Percentiles rank a stretch among this genome's conserved stretches.
These are phyloP conservation scores for Zoanthus gigantus DNA, from an alignment of 92 coral and sea anemone genomes.

Conservation along the genomic window DNA sequence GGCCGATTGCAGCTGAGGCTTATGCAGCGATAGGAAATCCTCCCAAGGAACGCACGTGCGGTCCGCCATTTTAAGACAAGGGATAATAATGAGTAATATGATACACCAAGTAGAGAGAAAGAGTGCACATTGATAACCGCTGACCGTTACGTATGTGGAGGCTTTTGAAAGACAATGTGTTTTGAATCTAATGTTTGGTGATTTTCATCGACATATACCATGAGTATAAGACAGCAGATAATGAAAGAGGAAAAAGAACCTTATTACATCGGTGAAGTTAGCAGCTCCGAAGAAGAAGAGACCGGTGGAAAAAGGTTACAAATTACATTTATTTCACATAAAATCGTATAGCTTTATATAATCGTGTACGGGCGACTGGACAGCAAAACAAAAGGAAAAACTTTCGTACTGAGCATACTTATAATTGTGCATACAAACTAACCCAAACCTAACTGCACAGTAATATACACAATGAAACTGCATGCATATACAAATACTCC, in stretches of 20 bases:
- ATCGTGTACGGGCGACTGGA: too few species aligned
- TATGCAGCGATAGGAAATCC: slow-evolving; percentile 75
- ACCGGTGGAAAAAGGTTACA: slow-evolving; percentile 67
- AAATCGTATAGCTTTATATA: too few species aligned
- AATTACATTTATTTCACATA: too few species aligned
- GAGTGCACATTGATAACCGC: not conserved
- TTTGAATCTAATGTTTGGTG: too few species aligned
- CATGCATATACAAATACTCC: too few species aligned
- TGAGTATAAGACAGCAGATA: slow-evolving; percentile 56
- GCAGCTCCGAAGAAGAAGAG: slow-evolving; percentile 87
- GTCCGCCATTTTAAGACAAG: slow-evolving; percentile 59
- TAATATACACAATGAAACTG: too few species aligned
- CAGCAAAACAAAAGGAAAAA: too few species aligned
- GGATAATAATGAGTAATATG: too few species aligned
- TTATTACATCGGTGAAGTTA: slow-evolving; percentile 73
- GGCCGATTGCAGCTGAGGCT: slow-evolving; percentile 79
- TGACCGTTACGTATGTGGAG: not conserved
- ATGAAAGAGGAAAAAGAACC: slow-evolving; percentile 69
- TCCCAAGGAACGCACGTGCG: slow-evolving; percentile 83
- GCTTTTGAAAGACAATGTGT: not conserved
- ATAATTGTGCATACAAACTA: too few species aligned
- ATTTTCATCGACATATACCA: not conserved
- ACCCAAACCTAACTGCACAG: too few species aligned
- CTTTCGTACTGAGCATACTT: too few species aligned
- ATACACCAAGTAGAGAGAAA: not conserved